Base-by-base conservation (phyloP, 53 echinoderm and acorn worm species). In the Apostichopus leukothele region DNA sequence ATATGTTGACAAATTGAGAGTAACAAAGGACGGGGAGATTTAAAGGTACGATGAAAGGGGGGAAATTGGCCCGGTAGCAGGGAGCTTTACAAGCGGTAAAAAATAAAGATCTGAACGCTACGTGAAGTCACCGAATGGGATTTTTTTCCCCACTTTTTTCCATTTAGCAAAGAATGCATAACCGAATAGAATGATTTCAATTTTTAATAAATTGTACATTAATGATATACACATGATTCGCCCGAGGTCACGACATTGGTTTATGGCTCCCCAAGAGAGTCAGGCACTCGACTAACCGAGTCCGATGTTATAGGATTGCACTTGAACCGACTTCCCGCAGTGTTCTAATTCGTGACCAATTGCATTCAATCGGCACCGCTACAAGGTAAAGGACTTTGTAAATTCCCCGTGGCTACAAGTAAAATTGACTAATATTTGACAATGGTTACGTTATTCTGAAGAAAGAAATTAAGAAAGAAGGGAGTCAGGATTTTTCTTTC, bases 231-330 rank as follows among this genome's bases (percentile, higher is more conserved):
- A 81, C 55, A 81, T 81, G 81, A 81, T 54, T 81, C 51, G 81
- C 81, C 81, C 55, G 54, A 81, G 81, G 81, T 81, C 81, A 81
- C 21, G 81, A 81, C 81, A 81, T 81, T 22, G 81, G 81, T 81
- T 57, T 54, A 59, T 19, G 81, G 23, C 54, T 81, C 81, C 81
- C 81, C 53, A 59, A 19, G 81, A 59, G 81, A 81, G 81, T n/a
- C 81, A 54, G 81, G 13, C 71, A 71, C 14, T 71, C 71, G 71
- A 18, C 23, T 20, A 81, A 81, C 54, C 19, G 81, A 57, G 81
- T 6, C 54, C 22, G 81, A 81, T 81, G 81, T 18, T 6, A 81
- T 81, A 54, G 59, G 25, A 55, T 81, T 59, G 55, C 81, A 81
- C 81, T 81, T 81, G 81, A 55, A 81, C 59, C 19, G 81, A 81